Base-by-base conservation (phyloP, 2,113 vertebrate species). In the Hemichromis elongatus region DNA sequence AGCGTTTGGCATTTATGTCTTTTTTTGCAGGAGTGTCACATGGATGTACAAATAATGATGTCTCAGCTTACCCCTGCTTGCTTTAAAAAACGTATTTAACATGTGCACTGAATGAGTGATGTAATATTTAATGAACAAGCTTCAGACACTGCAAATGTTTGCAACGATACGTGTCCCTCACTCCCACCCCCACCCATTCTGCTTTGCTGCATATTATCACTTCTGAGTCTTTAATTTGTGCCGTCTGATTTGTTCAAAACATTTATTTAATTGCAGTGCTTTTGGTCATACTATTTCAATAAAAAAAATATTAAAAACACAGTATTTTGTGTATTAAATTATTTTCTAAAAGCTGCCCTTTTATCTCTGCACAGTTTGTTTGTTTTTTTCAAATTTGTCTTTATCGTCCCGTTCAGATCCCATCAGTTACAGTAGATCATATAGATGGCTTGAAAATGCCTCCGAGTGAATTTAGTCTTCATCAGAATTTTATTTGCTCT, bases 201-300 rank as follows among this genome's bases (percentile, higher is more conserved):
- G 89, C 89, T 93, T 92, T 84, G 82, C 92, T 81, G 56, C 82
- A 70, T 90, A 81, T 89, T 90, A 92, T 82, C 87, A 87, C 85
- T 80, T 92, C 85, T 91, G 79, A 80, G 80, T 92, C 88, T 94
- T 94, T 92, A 56, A 92, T 91, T 92, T 93, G 82, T 92, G 90
- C 89, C 87, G 47, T 90, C 77, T 84, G 86, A 91, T 88, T 91
- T 87, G 57, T 94, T 90, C 87, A 82, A 93, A 86, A 47, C 73
- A 9, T 94, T 93, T 94, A 96, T 96, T 96, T 95, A 95, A 96
- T 93, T 95, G 91, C 92, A 90, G 94, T 94, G 92, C 94, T 94
- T 92, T 94, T 92, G 93, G 94, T 94, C 91, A 89, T 93, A 93
- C 78, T 92, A 93, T 95, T 95, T 95, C 92, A 95, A 96, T 95